These are phyloP conservation scores for Cerceris rybyensis DNA, from an alignment of 2,888 invertebrate species.

Conservation along the genomic window DNA sequence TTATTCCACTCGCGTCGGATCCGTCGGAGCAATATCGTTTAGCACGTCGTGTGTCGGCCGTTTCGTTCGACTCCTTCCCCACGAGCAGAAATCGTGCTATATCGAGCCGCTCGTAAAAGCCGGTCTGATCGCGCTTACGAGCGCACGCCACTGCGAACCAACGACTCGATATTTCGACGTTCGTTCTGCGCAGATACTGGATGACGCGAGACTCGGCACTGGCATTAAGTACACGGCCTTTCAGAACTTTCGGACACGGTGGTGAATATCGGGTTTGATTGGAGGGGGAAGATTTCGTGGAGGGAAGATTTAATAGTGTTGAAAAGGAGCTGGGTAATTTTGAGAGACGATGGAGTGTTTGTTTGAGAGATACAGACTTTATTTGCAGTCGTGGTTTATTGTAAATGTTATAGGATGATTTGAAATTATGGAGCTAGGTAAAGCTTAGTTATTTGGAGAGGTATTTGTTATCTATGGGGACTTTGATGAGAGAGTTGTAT, in stretches of 20 bases:
- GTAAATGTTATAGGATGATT: too few species aligned
- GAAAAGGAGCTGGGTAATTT: too few species aligned
- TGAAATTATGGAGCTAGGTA: too few species aligned
- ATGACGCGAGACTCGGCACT: slow-evolving; percentile 31
- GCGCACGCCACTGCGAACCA: slow-evolving; percentile 23
- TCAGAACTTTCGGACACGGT: slow-evolving; percentile 6
- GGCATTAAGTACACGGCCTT: slow-evolving; percentile 14
- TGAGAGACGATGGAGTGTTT: too few species aligned
- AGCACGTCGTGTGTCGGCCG: slow-evolving; percentile 9
- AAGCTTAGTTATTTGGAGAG: too few species aligned
- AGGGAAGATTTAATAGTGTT: too few species aligned
- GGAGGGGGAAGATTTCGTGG: too few species aligned
- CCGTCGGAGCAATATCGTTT: slow-evolving; percentile 2
- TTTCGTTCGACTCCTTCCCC: slow-evolving; percentile 20
- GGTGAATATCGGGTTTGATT: too few species aligned
- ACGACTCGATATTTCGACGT: slow-evolving; percentile 31
- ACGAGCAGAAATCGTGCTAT: slow-evolving; percentile 34
- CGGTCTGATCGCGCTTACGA: slow-evolving; percentile 41
- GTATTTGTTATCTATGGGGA: too few species aligned
- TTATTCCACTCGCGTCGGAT: slow-evolving; percentile 20
- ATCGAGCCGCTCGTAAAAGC: slow-evolving; percentile 59
- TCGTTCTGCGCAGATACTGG: slow-evolving; percentile 50
- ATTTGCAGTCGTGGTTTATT: too few species aligned
- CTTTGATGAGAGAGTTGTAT: too few species aligned
- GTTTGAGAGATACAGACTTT: too few species aligned